Base-by-base conservation (phyloP, 2,888 invertebrate genomes). In the Schizaphis graminum region DNA sequence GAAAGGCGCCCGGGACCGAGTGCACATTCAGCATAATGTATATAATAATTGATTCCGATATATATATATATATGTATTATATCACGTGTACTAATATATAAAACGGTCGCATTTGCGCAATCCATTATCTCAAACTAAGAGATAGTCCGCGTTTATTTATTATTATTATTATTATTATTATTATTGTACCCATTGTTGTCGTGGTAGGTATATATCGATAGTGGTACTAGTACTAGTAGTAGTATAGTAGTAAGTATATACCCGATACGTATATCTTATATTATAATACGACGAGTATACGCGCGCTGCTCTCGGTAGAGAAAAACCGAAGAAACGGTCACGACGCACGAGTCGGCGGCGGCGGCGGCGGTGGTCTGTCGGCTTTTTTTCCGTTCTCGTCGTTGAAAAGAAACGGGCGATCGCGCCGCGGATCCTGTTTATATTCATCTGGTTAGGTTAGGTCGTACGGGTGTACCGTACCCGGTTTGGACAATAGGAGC, bases 311-410 rank as follows among this genome's bases (percentile, higher is more conserved):
- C 77, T 16, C 53, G 35, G 35, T n/a, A 49, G 41, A 87, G 49
- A 53, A 92, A 67, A 67, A 92, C 53, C 92, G 88, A 93, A 89
- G 88, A 93, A 89, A 93, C n/a, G 93, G 93, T 93, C 93, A 89
- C 93, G 93, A 93, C 53, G 44, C 47, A 41, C 91, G 44, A 47
- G 67, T 8, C 53, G 13, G 53, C n/a, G 67, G 67, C 67, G 53
- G 67, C 67, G 67, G 61, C 61, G 11, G 28, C 28, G 28, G 57
- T 11, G n/a, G 77, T 8, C 56, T 41, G 61, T n/a, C 67, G 92
- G 88, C 67, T 28, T 88, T 92, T 92, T 88, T 35, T 53, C 87
- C 77, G 1, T 21, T 35, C 77, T 53, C 44, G 10, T 41, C 21
- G 28, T 67, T 41, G 49, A 67, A 47, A 49, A 91, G 49, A 85